Base-by-base conservation (phyloP, 2,888 invertebrate species). In the Coelogynopora nodosa region DNA sequence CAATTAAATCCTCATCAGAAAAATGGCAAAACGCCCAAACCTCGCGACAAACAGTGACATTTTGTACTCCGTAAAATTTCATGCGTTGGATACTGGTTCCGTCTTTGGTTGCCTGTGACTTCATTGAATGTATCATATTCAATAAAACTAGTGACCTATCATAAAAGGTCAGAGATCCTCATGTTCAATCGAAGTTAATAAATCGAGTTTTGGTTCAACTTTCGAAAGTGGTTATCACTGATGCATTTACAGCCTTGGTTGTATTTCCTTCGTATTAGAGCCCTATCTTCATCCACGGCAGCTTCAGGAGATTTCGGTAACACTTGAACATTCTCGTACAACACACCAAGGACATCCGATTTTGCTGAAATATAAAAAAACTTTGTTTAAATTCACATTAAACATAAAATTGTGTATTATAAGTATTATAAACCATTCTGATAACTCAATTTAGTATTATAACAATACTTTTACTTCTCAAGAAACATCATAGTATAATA, bases 21-120 rank as follows among this genome's bases (percentile, higher is more conserved):
- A 74, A 74, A 74, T 74, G 27, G 74, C 74, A 74, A 74, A 74
- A 74, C 5, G 74, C 74, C 74, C 74, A 74, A 26, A 74, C 74
- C 23, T 74, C 74, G 23, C 74, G 74, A 23, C 74, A 74, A 26
- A 74, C 74, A 10, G 74, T 10, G 18, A 74, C 23, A 26, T 74
- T 74, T 74, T 74, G 74, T n/a, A 74, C 23, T n/a, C 74, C 74
- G 23, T 74, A 74, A n/a, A 26, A n/a, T 10, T 26, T 10, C 23
- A 74, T 26, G 2, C 18, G 18, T 5, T 74, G 74, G 5, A 13
- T 26, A 74, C 18, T 49, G 5, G 5, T 5, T 5, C 49, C 49
- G 5, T 49, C 49, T 49, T 49, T 74, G 74, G 23, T n/a, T 74
- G 74, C 18, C 74, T n/a, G 23, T 74, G 74, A n/a, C 23, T 74